Conservation (phyloP, 2,797 vertebrate species). For the Sebastes reedi region DNA sequence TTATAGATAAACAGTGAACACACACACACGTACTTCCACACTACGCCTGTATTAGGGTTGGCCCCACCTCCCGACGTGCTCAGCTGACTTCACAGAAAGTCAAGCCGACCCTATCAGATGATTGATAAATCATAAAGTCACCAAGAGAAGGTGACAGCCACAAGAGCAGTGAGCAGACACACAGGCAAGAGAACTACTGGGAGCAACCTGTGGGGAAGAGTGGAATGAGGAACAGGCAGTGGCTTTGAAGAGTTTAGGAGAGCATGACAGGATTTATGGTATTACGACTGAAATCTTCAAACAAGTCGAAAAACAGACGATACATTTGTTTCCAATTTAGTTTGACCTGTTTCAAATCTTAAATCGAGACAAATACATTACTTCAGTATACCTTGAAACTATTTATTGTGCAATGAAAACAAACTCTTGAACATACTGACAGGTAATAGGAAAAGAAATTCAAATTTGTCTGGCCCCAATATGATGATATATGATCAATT, state of each 20-base stretch:
- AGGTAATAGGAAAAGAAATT: not conserved
- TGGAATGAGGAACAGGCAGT: not conserved
- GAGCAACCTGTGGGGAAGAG: not conserved
- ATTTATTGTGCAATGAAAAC: not conserved
- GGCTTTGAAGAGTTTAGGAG: not conserved
- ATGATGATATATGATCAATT: not conserved
- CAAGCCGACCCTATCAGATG: slow-evolving; percentile 10
- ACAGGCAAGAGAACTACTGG: not conserved
- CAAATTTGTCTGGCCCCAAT: not conserved
- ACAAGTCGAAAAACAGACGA: not conserved
- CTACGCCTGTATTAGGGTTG: not conserved
- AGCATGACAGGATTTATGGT: not conserved
- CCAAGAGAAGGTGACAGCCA: not conserved
- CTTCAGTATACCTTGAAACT: not conserved
- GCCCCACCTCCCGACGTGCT: slow-evolving; percentile 5
- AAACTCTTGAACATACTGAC: not conserved
- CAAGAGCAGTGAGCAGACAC: not conserved
- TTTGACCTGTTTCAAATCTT: not conserved
- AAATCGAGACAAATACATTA: not conserved
- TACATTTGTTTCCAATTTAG: not conserved
- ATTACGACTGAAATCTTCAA: not conserved
- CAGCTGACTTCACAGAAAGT: slow-evolving; percentile 41
- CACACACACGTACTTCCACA: not conserved
- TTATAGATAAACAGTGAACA: slow-evolving; percentile 46
- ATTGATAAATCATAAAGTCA: slow-evolving; percentile 28